Base-by-base conservation (phyloP, 2,113 vertebrate species). In the Clupea harengus region DNA sequence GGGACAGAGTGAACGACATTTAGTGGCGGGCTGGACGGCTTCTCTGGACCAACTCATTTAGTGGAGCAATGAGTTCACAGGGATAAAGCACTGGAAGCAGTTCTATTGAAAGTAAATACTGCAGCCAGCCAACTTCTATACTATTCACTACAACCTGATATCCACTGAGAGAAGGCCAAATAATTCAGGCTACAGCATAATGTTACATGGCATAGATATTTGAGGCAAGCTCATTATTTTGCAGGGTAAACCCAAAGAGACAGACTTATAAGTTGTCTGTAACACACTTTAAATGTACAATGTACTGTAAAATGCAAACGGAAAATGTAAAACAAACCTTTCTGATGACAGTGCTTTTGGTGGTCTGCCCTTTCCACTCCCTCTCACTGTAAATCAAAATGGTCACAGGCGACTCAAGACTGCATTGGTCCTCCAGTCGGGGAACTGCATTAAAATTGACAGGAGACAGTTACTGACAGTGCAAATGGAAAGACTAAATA, bases 331-430 rank as follows among this genome's bases (percentile, higher is more conserved):
- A 85, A 86, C 83, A 28, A 86, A 99, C 98, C 97, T 97, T 97
- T 93, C 93, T 97, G 91, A 99, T 99, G 52, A 93, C 95, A 47
- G 93, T 93, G 83, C 98, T 97, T 92, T 95, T 97, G 86, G 96
- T 93, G 1, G 98, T 99, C 81, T 96, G 95, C 89, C 98, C 97
- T 91, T 94, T 96, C 98, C 98, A 99, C 90, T 99, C 98, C 81
- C 92, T 95, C 89, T 96, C 94, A 88, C 97, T 97, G 88, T 99
- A 99, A 18, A 94, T 95, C 95, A 98, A 92, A 83, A 99, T 95
- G 25, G 97, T 96, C 92, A 98, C 90, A 84, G 95, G 95, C 2
- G 96, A 95, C 44, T 94, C 95, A 89, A 99, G 89, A 83, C 97
- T 98, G 88, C 92, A 95, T 93, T 88, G 84, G 81, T 87, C 95